Conservation (phyloP, 2,888 invertebrate species). For the Drosophila fungiperda region DNA sequence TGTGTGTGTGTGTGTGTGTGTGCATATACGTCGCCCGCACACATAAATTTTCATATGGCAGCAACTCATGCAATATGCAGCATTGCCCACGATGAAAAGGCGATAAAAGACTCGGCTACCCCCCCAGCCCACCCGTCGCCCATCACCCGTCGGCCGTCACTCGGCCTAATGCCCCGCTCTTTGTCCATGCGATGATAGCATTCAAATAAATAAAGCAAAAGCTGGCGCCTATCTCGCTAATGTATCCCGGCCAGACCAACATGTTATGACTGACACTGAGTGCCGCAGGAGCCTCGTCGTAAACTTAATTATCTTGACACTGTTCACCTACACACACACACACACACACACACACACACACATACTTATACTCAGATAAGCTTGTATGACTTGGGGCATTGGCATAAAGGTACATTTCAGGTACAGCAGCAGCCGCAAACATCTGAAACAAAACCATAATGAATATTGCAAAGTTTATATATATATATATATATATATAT, state of each 20-base stretch:
- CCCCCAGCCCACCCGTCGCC: conserved; percentile 38
- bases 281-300: conserved; percentile 49
- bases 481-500: neutral
- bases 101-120: conserved; percentile 67
- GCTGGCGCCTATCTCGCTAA: conserved; percentile 56
- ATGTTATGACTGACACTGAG: conserved; percentile 56
- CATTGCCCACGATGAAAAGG: conserved; percentile 79
- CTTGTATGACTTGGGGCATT: conserved; percentile 39
- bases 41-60: conserved; percentile 80
- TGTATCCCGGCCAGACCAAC: conserved; percentile 55
- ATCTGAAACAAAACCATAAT: conserved; percentile 18
- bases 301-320: conserved; percentile 60
- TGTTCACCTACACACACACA: conserved; percentile 14
- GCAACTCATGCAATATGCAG: conserved; percentile 77
- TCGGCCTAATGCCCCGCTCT: neutral
- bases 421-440: conserved; percentile 32
- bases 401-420: conserved; percentile 42
- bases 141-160: neutral
- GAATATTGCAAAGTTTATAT: neutral
- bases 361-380: neutral
- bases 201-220: conserved; percentile 63
- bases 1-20: neutral
- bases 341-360: neutral
- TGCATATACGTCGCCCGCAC: conserved; percentile 10
- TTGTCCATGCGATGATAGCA: conserved; percentile 40